A percentile compares a stretch with the other conserved stretches of the same genome.
Conservation (phyloP, 2,888 invertebrate genomes). For the Dichetophora obliterata region DNA sequence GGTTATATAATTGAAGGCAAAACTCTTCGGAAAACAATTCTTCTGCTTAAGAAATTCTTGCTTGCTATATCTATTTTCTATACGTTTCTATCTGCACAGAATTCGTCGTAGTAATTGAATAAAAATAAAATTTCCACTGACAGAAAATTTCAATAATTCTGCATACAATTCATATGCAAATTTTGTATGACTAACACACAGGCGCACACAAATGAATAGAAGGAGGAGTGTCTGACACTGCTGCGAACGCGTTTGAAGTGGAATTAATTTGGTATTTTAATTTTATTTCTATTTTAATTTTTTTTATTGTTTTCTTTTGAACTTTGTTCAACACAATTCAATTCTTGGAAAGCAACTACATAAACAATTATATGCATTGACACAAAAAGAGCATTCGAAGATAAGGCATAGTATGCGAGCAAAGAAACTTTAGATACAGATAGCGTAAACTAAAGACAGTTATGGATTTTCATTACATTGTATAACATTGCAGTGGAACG, state of each 20-base stretch:
- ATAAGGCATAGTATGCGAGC: too few relatives aligned
- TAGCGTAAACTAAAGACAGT: too few relatives aligned
- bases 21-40: slow-evolving; percentile 7
- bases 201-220: background rate
- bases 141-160: slow-evolving; percentile 9
- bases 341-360: too few relatives aligned
- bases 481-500: too few relatives aligned
- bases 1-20: background rate
- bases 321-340: too few relatives aligned
- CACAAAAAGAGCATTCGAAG: too few relatives aligned
- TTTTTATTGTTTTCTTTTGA: too few relatives aligned
- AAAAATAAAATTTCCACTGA: slow-evolving; percentile 10
- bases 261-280: slow-evolving; percentile 2
- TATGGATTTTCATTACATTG: too few relatives aligned
- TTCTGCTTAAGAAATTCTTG: slow-evolving; percentile 5
- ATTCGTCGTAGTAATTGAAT: slow-evolving; percentile 10
- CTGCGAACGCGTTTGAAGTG: background rate
- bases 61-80: background rate
- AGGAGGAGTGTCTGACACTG: background rate
- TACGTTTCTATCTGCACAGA: too few relatives aligned
- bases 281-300: background rate
- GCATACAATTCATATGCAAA: slow-evolving; percentile 21
- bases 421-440: too few relatives aligned
- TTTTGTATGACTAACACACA: background rate
- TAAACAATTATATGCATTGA: too few relatives aligned